These are phyloP conservation scores for Monochamus saltuarius DNA, from an alignment of 1,140 invertebrate genomes.

Conservation along the genomic window DNA sequence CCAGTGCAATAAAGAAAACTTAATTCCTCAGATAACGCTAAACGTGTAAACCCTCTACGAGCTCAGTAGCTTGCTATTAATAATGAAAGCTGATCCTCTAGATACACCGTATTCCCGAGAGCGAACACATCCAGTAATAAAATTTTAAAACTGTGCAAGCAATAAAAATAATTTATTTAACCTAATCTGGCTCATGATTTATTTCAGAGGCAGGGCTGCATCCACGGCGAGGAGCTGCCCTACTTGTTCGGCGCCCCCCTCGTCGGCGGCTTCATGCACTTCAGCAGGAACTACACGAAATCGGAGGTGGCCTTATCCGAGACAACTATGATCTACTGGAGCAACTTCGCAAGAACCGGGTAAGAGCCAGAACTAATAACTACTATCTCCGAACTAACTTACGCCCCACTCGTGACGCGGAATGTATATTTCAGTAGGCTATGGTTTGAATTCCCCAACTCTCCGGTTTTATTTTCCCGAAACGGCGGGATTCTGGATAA, in stretches of 20 bases:
- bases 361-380: slow-evolving; percentile 57
- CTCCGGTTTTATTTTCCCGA: too few species aligned
- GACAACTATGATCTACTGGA: slow-evolving; percentile 90
- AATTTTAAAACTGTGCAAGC: background rate
- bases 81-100: background rate
- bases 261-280: slow-evolving; percentile 79
- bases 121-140: background rate
- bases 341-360: slow-evolving; percentile 98
- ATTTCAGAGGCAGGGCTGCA: slow-evolving; percentile 76
- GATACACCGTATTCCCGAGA: background rate
- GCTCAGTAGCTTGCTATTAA: too few species aligned
- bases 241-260: slow-evolving; percentile 84
- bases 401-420: too few species aligned
- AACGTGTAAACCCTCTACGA: too few species aligned
- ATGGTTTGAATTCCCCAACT: too few species aligned
- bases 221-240: slow-evolving; percentile 90
- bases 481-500: too few species aligned
- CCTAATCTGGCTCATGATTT: background rate
- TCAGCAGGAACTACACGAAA: slow-evolving; percentile 86
- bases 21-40: too few species aligned
- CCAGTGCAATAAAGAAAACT: too few species aligned
- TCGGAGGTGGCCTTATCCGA: slow-evolving; percentile 86
- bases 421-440: too few species aligned
- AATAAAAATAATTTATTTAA: background rate
- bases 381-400: too few species aligned